phyloP scores from a whole-genome alignment of 2,888 invertebrate genomes.

The Leptogaster cylindrica region DNA sequence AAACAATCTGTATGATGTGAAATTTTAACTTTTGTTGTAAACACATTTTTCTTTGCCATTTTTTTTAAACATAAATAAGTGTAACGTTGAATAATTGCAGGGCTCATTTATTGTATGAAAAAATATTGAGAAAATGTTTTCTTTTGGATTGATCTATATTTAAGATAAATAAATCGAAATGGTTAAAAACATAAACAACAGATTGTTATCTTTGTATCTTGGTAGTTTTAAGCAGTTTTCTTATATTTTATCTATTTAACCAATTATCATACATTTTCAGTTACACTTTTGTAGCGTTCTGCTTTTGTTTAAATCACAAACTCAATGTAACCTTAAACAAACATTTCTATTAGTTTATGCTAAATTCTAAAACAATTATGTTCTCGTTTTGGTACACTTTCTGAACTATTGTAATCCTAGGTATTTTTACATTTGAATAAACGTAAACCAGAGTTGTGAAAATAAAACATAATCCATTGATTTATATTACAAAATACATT shows the following conservation, averaged over 20 bases:
- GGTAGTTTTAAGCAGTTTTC: constrained; percentile 31
- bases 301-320: too few relatives aligned
- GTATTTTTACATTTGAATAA: too few relatives aligned
- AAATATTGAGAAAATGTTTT: background rate
- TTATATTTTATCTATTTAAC: constrained; percentile 8
- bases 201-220: constrained; percentile 12
- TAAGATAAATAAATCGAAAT: constrained; percentile 24
- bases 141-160: constrained; percentile 1
- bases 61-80: background rate
- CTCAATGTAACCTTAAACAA: too few relatives aligned
- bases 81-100: constrained; percentile 23
- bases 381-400: too few relatives aligned
- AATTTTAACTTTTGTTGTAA: constrained; percentile 17
- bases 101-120: constrained; percentile 20
- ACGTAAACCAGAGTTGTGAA: too few relatives aligned
- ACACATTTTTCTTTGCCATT: constrained; percentile 1
- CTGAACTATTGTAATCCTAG: too few relatives aligned
- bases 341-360: too few relatives aligned
- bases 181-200: constrained; percentile 5
- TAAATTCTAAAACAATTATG: too few relatives aligned
- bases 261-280: too few relatives aligned
- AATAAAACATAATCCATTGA: too few relatives aligned
- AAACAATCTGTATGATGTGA: constrained; percentile 4
- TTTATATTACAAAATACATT: too few relatives aligned
- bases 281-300: too few relatives aligned